Conservation (phyloP, 2,888 invertebrate species). For the Thymelicus acteon region DNA sequence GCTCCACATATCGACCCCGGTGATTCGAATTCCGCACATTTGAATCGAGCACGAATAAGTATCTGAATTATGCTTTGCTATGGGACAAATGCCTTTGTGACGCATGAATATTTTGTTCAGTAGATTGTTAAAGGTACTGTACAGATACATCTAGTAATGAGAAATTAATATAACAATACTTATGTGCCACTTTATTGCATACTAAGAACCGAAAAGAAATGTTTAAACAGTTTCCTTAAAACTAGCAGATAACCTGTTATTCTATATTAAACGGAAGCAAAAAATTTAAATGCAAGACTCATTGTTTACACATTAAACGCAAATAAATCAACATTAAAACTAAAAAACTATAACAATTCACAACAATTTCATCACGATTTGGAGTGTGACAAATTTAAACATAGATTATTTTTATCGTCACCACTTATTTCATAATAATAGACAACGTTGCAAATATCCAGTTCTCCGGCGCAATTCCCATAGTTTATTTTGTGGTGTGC, state of each 20-base stretch:
- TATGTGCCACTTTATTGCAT: too few relatives aligned
- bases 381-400: constrained; percentile 24
- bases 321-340: constrained; percentile 3
- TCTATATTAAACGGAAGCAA: too few relatives aligned
- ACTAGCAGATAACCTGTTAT: too few relatives aligned
- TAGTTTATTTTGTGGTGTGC: constrained; percentile 58
- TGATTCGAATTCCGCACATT: constrained; percentile 58
- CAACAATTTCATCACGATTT: constrained; percentile 12
- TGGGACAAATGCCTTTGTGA: constrained; percentile 24
- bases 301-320: background rate
- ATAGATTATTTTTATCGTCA: constrained; percentile 22
- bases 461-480: constrained; percentile 54
- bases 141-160: background rate
- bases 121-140: constrained; percentile 13
- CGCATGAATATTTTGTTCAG: background rate
- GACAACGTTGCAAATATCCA: constrained; percentile 25
- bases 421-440: constrained; percentile 30
- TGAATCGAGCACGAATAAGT: constrained; percentile 48
- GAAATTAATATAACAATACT: too few relatives aligned
- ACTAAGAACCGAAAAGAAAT: too few relatives aligned
- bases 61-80: constrained; percentile 45
- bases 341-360: background rate
- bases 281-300: too few relatives aligned
- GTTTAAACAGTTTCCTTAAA: too few relatives aligned
- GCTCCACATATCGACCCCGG: constrained; percentile 47